Evolutionary conservation across 2,888 invertebrate species (phyloP), one percentile per base, ranked within the genome.

Genomic region (Autographa gamma): DNA sequence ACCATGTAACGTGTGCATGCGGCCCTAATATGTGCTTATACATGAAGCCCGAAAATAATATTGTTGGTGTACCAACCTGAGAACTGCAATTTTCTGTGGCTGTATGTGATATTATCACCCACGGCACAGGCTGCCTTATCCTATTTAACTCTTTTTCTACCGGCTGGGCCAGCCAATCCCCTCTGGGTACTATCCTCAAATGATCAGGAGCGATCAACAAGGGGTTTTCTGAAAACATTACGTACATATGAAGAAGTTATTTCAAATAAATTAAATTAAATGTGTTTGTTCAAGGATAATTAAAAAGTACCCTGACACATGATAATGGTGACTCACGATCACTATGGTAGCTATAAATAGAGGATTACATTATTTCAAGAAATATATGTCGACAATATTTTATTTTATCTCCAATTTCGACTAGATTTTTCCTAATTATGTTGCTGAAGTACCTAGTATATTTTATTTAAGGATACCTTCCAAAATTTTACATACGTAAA

Each of bases 91-190:
- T 92, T 74, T 96, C 96, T 0, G 97, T 96, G 1, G 96, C 97
- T 0, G 97, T 97, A 78, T 97, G 97, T 0, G 96, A 94, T 68
- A 97, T 97, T 62, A 97, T 96, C 0, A 97, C 96, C 86, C 96
- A 93, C 0, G 95, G 93, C 0, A 95, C 93, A 0, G 96, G 96
- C 16, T 89, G 90, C 11, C 73, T 83, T n/a, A 95, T 82, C 5
- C 82, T 79, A 13, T 90, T 88, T 66, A 97, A 73, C 0, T 82
- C 79, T 0, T 83, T 85, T 34, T 90, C 94, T 0, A 96, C 96
- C 0, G 97, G 97, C 85, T 97, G 96, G 0, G 97, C 98, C 0
- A 96, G 89, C 98, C 98, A 98, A 68, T 97, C 96, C 0, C 92
- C 88, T 43, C 97, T 91, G 2, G 95, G 88, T 0, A 97, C 93